Base-by-base conservation (phyloP, 2,113 vertebrate species). In the Colius striatus region DNA sequence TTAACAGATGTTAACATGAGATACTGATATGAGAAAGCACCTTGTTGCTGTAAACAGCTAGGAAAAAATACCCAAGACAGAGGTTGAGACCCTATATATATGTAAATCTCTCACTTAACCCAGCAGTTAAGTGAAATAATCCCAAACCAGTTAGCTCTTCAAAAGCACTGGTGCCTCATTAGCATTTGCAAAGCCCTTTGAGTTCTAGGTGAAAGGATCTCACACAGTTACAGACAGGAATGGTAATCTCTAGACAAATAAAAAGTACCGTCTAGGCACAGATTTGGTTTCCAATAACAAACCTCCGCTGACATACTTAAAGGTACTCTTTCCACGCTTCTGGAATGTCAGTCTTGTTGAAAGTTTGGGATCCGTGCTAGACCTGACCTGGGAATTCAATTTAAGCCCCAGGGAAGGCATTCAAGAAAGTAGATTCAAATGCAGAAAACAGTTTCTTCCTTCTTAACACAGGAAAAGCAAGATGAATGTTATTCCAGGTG, bases 391-490 rank as follows among this genome's bases (percentile, higher is more conserved):
- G 17, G 91, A 85, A 80, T 36, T 75, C 58, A 83, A 4, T 12
- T 45, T 43, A 74, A 84, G 23, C 30, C 61, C 43, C 53, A 74
- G 8, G 26, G 9, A 71, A 16, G 26, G 30, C 32, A 66, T 38
- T 92, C 38, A 70, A 67, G 88, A 94, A 77, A 86, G 32, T 22
- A 45, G 26, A 92, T 85, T 85, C 63, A 95, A 92, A 93, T 67
- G 72, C 72, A 92, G 17, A 7, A 47, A 90, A 18, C 11, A 26
- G 38, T 22, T 95, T 80, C 38, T 58, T 90, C 15, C 60, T 67
- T 36, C 30, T 87, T 91, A 87, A 60, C 43, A 86, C 21, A 93
- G 26, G 65, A 93, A 80, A 91, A 85, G 18, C 16, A 90, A 67
- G 19, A 38, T 55, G 48, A 12, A 88, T 21, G 75, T 83, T 29